Evolutionary conservation across 1,140 invertebrate species (phyloP), one percentile per base, ranked within the genome.

Genomic region (Oncopodura yosiiana): DNA sequence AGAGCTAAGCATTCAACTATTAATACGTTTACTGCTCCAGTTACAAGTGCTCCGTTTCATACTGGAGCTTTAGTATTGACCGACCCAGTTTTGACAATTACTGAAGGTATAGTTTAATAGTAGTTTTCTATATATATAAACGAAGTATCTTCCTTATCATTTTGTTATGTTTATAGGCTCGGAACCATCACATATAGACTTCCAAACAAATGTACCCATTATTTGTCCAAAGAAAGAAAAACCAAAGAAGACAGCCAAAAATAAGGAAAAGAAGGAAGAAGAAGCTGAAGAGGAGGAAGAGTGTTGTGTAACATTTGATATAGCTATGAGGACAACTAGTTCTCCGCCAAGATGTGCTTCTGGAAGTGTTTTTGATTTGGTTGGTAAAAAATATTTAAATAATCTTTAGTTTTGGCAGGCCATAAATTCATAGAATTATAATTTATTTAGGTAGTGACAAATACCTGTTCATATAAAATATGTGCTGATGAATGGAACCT

Each of bases 401-500:
- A 6, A 30, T 18, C 45, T 5, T 32, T 48, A 14, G 5, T 14
- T 48, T 12, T 6, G 16, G 6, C n/a, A 43, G 23, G 21, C 5
- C 43, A 34, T 34, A 14, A 34, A 34, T 34, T 34, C 32, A n/a
- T 34, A 14, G 32, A 34, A 14, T 8, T 8, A 16, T 49, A 11
- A 21, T 36, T 52, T 32, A 32, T 43, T 11, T 49, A 65, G 64
- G 50, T 63, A 9, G 60, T 62, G 6, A n/a, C 63, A 21, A 60
- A 42, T 18, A 52, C 49, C 16, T 66, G 64, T 49, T 30, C 53
- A 3, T 53, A 51, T 27, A 62, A 64, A 48, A 53, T 66, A 4
- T 66, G 64, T 51, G 56, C 57, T 12, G 62, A 64, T 32, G 60
- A 66, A 32, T 66, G 64, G 64, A 66, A 66, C 37, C 19, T 45